Conservation (phyloP, 2,113 vertebrate species). For the Mormyrus lacerda region DNA sequence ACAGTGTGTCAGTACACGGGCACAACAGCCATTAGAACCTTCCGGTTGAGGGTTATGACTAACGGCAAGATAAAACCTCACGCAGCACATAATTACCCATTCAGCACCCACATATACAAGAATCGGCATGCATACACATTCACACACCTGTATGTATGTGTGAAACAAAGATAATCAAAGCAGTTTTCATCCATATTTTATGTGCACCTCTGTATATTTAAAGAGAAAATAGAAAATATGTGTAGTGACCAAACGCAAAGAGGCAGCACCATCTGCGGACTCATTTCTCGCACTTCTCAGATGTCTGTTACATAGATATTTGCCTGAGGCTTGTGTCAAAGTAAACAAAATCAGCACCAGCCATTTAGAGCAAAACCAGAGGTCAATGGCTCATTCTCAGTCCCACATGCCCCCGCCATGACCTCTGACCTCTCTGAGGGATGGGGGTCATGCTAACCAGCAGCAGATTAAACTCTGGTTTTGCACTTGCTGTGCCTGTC, state of each 20-base stretch:
- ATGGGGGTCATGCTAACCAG: neutral
- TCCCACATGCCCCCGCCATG: neutral
- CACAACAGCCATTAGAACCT: neutral
- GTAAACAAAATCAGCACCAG: neutral
- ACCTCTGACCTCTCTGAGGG: neutral
- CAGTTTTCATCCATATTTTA: neutral
- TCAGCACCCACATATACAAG: neutral
- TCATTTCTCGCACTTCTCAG: neutral
- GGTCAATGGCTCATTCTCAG: neutral
- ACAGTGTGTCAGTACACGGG: neutral
- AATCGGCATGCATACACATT: neutral
- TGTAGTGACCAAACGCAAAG: neutral
- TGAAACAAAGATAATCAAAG: neutral
- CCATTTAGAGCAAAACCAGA: neutral
- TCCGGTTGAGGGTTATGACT: neutral
- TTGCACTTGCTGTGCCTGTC: neutral
- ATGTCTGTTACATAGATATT: neutral
- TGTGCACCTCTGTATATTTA: neutral
- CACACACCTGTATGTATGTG: neutral
- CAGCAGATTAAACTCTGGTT: neutral
- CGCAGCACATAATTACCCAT: neutral
- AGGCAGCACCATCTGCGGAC: neutral
- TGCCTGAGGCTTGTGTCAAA: neutral
- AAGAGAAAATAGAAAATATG: neutral
- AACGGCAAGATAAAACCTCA: neutral